Base-by-base conservation (phyloP, 2,113 vertebrate species). In the Melanostigma gelatinosum region DNA sequence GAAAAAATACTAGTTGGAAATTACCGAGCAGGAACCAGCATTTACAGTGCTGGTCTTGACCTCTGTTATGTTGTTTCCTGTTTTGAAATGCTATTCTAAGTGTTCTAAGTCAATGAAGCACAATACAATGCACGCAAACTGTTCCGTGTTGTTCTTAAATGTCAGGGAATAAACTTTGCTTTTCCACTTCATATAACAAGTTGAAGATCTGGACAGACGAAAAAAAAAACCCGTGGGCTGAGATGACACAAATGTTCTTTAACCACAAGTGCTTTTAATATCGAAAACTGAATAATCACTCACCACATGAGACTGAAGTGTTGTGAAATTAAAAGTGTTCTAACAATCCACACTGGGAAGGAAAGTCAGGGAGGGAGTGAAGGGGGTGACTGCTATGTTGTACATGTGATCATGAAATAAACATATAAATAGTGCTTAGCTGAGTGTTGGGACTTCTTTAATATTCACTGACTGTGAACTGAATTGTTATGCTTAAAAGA, bases 241-340 rank as follows among this genome's bases (percentile, higher is more conserved):
- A 84, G 57, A 79, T 80, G 65, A 87, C 77, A 76, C 74, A 63
- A 70, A 88, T 87, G 88, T 90, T 90, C 86, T 79, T 83, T 88
- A 92, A 91, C 90, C 91, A 88, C 86, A 94, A 94, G 91, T 92
- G 92, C 93, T 92, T 93, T 94, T 88, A 85, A 77, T 82, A 82
- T 77, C 64, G 29, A 77, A 82, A 84, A 69, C 0, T 32, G 64
- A 89, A 80, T 71, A 77, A 87, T 75, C 68, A 85, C 86, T 85
- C 70, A 87, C 73, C 83, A 87, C 70, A 70, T 87, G 86, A 80
- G 72, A 83, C 74, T 84, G 77, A 90, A 57, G 83, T 89, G 87
- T 90, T 83, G 82, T 88, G 71, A 81, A 84, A 83, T 86, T 82
- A 80, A 86, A 82, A 75, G 71, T 88, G 84, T 89, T 85, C 66